phyloP scores from a whole-genome alignment of 2,797 vertebrate species.

The Eulemur rubriventer region DNA sequence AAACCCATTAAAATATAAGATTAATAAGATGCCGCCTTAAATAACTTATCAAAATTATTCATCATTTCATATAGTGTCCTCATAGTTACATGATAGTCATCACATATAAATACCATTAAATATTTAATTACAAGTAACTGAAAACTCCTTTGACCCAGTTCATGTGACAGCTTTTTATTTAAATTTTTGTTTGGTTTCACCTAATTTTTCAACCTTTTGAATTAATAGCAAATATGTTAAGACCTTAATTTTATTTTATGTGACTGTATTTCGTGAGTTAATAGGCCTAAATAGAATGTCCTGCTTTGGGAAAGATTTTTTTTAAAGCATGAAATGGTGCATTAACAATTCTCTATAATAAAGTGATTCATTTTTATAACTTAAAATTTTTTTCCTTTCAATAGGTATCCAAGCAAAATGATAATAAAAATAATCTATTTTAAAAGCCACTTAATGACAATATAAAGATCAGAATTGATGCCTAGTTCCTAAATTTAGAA shows the following conservation, averaged over 20 bases:
- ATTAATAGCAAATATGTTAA: not conserved
- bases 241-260: not conserved
- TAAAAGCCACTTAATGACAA: not conserved
- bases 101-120: not conserved
- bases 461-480: not conserved
- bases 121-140: conserved; percentile 26
- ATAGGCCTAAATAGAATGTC: not conserved
- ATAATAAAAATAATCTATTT: not conserved
- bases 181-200: not conserved
- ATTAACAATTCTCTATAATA: not conserved
- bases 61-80: not conserved
- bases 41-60: not conserved
- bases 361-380: not conserved
- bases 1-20: not conserved
- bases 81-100: not conserved
- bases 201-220: not conserved
- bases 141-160: not conserved
- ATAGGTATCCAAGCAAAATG: not conserved
- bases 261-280: not conserved
- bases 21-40: not conserved
- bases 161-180: not conserved
- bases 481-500: not conserved
- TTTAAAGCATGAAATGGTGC: not conserved
- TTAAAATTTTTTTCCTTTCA: not conserved
- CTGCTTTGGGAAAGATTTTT: not conserved